Conservation (phyloP, 2,797 vertebrate species). For the Gephyroberyx darwinii region DNA sequence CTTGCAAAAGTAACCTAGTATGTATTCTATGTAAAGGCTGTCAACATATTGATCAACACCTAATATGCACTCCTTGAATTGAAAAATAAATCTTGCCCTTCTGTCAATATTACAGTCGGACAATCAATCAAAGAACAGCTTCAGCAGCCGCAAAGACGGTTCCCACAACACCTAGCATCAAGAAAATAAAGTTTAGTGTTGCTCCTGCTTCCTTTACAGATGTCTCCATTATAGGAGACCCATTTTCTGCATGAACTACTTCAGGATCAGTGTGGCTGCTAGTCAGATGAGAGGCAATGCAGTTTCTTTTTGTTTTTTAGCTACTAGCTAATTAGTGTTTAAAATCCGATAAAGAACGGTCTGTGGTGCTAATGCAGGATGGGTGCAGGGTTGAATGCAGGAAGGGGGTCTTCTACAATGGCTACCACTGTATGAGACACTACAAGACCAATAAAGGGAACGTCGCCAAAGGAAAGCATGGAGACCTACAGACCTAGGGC, state of each 20-base stretch:
- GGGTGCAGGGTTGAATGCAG: neutral
- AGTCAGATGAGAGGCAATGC: neutral
- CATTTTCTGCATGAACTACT: neutral
- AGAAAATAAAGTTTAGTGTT: neutral
- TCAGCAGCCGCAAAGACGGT: neutral
- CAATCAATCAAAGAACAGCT: conserved; percentile 35
- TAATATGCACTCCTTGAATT: conserved; percentile 47
- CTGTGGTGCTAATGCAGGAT: neutral
- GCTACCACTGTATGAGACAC: neutral
- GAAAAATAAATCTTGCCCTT: conserved; percentile 27
- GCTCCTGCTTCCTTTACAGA: too few relatives aligned
- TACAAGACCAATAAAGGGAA: conserved; percentile 11
- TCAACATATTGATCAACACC: conserved; percentile 50
- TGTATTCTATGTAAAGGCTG: conserved; percentile 46
- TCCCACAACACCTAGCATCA: conserved; percentile 2
- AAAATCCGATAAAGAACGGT: too few relatives aligned
- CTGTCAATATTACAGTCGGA: conserved; percentile 39
- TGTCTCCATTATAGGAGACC: too few relatives aligned
- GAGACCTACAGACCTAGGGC: too few relatives aligned
- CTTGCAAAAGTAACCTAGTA: conserved; percentile 49
- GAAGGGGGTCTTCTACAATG: neutral
- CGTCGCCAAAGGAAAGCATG: neutral
- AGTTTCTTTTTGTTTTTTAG: too few relatives aligned
- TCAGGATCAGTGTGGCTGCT: neutral
- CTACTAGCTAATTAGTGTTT: too few relatives aligned